Evolutionary conservation across 2,113 vertebrate species (phyloP).

Genomic region (Nibea albiflora): DNA sequence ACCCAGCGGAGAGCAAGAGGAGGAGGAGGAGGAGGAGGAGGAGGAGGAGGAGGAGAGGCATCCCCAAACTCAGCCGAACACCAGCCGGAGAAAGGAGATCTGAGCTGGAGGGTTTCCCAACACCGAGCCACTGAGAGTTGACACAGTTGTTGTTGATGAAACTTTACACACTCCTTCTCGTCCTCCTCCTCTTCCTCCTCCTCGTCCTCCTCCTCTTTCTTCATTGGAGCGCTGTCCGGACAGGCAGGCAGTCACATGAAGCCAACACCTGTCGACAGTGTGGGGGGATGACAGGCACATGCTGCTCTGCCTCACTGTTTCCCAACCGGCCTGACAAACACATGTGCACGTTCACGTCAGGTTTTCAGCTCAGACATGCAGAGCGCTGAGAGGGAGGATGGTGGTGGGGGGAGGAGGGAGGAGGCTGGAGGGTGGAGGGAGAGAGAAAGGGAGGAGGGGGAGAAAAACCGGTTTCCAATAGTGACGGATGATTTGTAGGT

Average conservation of each 20-base stretch:
- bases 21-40: conserved; percentile 45
- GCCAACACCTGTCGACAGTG: conserved; percentile 84
- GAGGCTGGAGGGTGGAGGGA: neutral
- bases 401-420: neutral
- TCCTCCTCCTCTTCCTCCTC: conserved; percentile 26
- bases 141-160: conserved; percentile 76
- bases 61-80: conserved; percentile 38
- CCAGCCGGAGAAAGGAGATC: conserved; percentile 38
- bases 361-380: neutral
- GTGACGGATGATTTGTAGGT: conserved; percentile 82
- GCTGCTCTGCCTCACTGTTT: conserved; percentile 46
- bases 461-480: conserved; percentile 80
- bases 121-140: conserved; percentile 28
- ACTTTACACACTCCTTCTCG: conserved; percentile 60
- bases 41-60: conserved; percentile 58
- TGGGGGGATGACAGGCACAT: conserved; percentile 62
- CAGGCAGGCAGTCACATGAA: conserved; percentile 79
- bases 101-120: conserved; percentile 46
- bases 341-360: conserved; percentile 16
- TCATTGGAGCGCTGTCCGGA: conserved; percentile 66
- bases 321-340: conserved; percentile 30
- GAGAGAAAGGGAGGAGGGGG: conserved; percentile 49
- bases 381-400: neutral
- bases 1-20: conserved; percentile 46
- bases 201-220: conserved; percentile 17